Base-by-base conservation (phyloP, 2,113 vertebrate genomes). In the Blennius ocellaris region DNA sequence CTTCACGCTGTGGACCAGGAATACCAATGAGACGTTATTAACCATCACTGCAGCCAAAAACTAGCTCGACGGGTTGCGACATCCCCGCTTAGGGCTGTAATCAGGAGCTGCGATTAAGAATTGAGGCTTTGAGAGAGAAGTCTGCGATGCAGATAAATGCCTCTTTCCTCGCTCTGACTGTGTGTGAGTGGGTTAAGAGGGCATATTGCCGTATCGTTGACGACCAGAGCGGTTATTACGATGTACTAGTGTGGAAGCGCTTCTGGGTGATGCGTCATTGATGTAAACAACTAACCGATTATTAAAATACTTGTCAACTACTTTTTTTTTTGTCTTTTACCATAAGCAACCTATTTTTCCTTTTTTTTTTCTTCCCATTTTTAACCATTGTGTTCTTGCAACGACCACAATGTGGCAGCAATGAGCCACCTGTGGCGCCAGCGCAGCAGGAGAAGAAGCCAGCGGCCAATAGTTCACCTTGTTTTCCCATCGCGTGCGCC, bases 11-110 rank as follows among this genome's bases (percentile, higher is more conserved):
- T 15, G n/a, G 14, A 50, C 63, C 60, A 61, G 62, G 83, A 89
- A 88, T 76, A 80, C 51, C 58, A 69, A 89, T 85, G 70, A 86
- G 81, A 64, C 47, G 73, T 71, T 73, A 40, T 77, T 64, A 83
- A 89, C 69, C 36, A 57, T 58, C 67, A 71, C 61, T 0, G 9
- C 58, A 36, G 66, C 70, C 80, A 79, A 83, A 83, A 82, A 82
- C 48, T 71, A 68, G 65, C 67, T 77, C 54, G 67, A 83, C 64
- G 50, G 54, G 50, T 72, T 84, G 63, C 67, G 68, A 84, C 68
- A 65, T 80, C 71, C 48, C 59, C 47, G 76, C 76, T 69, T 59
- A 62, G 50, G 15, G 40, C 30, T 1, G 59, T 37, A 84, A 79
- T 79, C 84, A 87, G 70, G 73, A 73, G 66, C 69, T 56, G 73